Evolutionary conservation across 1,140 invertebrate genomes (phyloP).

Genomic region (Nasonia vitripennis): DNA sequence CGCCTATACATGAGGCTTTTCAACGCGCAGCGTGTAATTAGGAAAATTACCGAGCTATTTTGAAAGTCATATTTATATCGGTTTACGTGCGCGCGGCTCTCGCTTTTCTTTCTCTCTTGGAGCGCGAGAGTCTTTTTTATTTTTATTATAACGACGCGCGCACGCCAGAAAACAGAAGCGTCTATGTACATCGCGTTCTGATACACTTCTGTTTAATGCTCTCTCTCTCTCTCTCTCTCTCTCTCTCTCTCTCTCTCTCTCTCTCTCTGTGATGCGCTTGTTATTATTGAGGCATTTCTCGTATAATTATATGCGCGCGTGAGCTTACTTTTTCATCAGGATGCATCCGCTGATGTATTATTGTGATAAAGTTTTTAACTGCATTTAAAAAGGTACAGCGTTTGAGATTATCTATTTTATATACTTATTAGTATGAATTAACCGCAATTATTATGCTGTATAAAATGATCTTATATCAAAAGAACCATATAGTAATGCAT

Average conservation of each 20-base stretch:
- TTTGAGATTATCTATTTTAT: no score
- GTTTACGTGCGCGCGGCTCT: constrained; percentile 30
- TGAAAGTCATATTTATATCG: constrained; percentile 52
- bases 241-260: no score
- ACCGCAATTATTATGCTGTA: no score
- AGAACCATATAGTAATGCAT: no score
- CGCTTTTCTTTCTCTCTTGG: constrained; percentile 35
- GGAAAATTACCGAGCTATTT: constrained; percentile 51
- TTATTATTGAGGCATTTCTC: constrained; percentile 38
- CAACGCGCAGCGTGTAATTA: constrained; percentile 42
- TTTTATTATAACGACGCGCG: constrained; percentile 10
- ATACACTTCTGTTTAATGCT: constrained; percentile 28
- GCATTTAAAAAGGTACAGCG: background rate
- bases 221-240: no score
- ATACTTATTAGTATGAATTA: no score
- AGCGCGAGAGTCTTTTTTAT: background rate
- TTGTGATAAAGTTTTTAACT: constrained; percentile 25
- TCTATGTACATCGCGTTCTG: background rate
- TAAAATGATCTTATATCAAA: no score
- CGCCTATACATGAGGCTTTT: constrained; percentile 36
- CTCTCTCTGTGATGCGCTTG: no score
- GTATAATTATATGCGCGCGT: constrained; percentile 29
- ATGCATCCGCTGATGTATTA: background rate
- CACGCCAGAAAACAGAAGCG: background rate
- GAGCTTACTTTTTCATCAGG: constrained; percentile 25